These are phyloP conservation scores for Australoheros facetus DNA, from an alignment of 2,797 vertebrate species.

Conservation along the genomic window DNA sequence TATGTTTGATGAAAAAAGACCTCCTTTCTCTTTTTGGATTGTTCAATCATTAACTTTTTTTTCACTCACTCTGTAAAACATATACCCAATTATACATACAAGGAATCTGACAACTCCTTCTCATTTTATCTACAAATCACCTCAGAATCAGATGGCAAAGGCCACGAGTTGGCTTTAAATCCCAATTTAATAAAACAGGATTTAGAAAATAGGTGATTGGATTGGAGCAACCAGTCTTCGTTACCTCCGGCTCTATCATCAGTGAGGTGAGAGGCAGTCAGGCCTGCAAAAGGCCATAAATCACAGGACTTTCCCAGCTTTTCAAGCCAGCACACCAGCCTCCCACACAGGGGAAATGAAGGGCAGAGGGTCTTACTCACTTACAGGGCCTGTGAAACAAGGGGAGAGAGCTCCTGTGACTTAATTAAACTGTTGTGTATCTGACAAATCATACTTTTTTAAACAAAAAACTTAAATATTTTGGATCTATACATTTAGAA, in stretches of 20 bases:
- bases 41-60: slow-evolving; percentile 78
- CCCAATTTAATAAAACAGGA: slow-evolving; percentile 64
- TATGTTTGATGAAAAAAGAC: slow-evolving; percentile 65
- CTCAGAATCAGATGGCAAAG: slow-evolving; percentile 39
- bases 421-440: slow-evolving; percentile 72
- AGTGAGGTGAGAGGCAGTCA: slow-evolving; percentile 73
- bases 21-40: slow-evolving; percentile 40
- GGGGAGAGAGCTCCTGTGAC: slow-evolving; percentile 60
- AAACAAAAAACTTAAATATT: background rate
- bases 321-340: slow-evolving; percentile 68
- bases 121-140: slow-evolving; percentile 34
- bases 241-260: slow-evolving; percentile 72
- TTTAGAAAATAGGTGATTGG: slow-evolving; percentile 65
- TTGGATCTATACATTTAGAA: background rate
- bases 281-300: slow-evolving; percentile 81
- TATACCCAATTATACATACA: slow-evolving; percentile 58
- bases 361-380: slow-evolving; percentile 74
- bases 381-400: slow-evolving; percentile 40
- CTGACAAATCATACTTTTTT: slow-evolving; percentile 5
- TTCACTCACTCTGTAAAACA: slow-evolving; percentile 60
- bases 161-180: slow-evolving; percentile 52
- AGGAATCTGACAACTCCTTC: slow-evolving; percentile 47
- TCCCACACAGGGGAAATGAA: slow-evolving; percentile 75
- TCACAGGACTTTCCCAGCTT: slow-evolving; percentile 80
- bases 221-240: slow-evolving; percentile 62